Evolutionary conservation across 2,797 vertebrate genomes (phyloP).

Genomic region (Chaunax sp.): DNA sequence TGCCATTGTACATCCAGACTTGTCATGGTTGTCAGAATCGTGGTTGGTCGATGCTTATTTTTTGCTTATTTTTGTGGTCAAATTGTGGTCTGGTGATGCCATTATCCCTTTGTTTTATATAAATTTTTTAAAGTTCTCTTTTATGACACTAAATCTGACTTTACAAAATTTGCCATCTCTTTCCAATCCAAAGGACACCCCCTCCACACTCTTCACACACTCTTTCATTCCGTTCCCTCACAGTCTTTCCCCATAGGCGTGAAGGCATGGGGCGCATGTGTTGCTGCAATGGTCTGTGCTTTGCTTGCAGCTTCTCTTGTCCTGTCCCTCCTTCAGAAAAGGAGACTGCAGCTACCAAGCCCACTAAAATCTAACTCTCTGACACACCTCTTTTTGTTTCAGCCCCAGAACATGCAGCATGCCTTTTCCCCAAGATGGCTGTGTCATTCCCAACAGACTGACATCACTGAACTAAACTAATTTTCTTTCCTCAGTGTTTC

Average conservation of each 20-base stretch:
- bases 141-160: conserved; percentile 12
- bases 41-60: neutral
- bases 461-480: conserved; percentile 64
- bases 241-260: conserved; percentile 88
- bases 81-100: conserved; percentile 8
- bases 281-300: conserved; percentile 83
- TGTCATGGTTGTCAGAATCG: conserved; percentile 37
- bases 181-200: conserved; percentile 51
- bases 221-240: conserved; percentile 53
- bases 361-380: conserved; percentile 49
- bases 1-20: conserved; percentile 7
- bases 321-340: conserved; percentile 70
- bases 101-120: neutral
- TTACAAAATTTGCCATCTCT: conserved; percentile 52
- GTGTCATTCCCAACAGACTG: conserved; percentile 47
- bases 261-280: conserved; percentile 98
- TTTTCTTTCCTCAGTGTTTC: conserved; percentile 60
- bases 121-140: neutral
- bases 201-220: conserved; percentile 7
- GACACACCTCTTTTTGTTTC: conserved; percentile 67
- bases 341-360: conserved; percentile 65
- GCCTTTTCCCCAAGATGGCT: conserved; percentile 54
- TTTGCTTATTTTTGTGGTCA: conserved; percentile 3
- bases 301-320: conserved; percentile 81
- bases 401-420: conserved; percentile 72